Base-by-base conservation (phyloP, 2,888 invertebrate genomes). In the Acanthosepion esculentum region DNA sequence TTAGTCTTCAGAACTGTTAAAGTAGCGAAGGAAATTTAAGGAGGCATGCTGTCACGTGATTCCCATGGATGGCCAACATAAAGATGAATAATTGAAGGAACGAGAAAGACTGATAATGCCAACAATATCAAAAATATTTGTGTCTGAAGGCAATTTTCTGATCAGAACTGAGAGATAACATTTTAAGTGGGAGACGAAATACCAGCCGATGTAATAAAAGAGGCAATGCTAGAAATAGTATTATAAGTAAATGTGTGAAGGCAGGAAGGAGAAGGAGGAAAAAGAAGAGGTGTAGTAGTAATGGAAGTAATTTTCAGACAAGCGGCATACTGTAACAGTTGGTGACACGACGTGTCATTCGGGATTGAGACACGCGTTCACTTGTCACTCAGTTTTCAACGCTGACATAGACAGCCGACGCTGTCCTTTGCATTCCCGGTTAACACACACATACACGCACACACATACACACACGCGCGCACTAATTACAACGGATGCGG, bases 321-420 rank as follows among this genome's bases (percentile, higher is more conserved):
- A 5, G 33, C 78, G 78, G 78, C 78, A 78, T 33, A 33, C 15
- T 33, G 78, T 33, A 78, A 78, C 78, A 33, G 78, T 78, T 78
- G n/a, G 78, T 78, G 78, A 33, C 78, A 78, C 78, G 78, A 18
- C 78, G 33, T n/a, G 78, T 78, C 78, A 78, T 78, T n/a, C 78
- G n/a, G 33, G 78, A 78, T 78, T 78, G 78, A 78, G 78, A 78
- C 78, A 78, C 78, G 78, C 78, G 78, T 78, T 78, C 78, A 33
- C 78, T n/a, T 78, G 78, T 78, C 78, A 78, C 10, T 78, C 78
- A 78, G n/a, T 78, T 78, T 78, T 15, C 78, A 33, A 15, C 33
- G 23, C 78, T 78, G 78, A 78, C 78, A 78, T 78, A 10, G 78
- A 78, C 78, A n/a, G 78, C 15, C 78, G n/a, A 33, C 3, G n/a